Base-by-base conservation (phyloP, 2,113 vertebrate genomes). In the Saguinus midas region DNA sequence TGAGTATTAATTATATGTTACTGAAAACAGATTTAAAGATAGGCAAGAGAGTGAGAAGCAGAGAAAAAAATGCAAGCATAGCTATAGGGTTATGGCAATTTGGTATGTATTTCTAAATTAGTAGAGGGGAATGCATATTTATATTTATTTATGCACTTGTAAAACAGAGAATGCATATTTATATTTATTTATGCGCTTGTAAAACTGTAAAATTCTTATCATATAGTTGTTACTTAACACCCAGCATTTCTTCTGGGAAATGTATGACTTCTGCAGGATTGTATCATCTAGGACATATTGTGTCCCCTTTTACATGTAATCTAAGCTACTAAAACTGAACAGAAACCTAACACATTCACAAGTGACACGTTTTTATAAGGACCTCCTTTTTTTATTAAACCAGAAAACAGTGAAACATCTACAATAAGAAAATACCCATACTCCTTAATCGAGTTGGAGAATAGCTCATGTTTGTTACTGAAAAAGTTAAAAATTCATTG, bases 301-400 rank as follows among this genome's bases (percentile, higher is more conserved):
- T 55, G 55, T 66, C 35, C 52, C 80, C n/a, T 90, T 96, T 97
- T 97, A 11, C 97, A 89, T 94, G 58, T 70, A 97, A 97, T 37
- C 48, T 85, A 97, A 97, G 90, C 85, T 97, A 92, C 52, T 96
- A 95, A 98, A 95, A 97, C 78, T 78, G 70, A 90, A 72, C 35
- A 97, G 92, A 64, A 98, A 97, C 95, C 40, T 72, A 90, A 96
- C 93, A 94, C 87, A 97, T 95, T 97, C 96, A 91, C 94, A 97
- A 98, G 87, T 97, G 64, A 97, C 82, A 94, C 16, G 79, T 97
- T 98, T 98, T 96, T 97, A 91, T 97, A 98, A 98, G 87, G 86
- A 75, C 72, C 81, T 97, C 95, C 95, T 81, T 82, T 76, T 98
- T 97, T 72, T 96, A 92, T 96, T 29, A 9, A 75, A 70, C 37